These are phyloP conservation scores for Microplitis manilae DNA, from an alignment of 2,888 invertebrate genomes.

Conservation along the genomic window DNA sequence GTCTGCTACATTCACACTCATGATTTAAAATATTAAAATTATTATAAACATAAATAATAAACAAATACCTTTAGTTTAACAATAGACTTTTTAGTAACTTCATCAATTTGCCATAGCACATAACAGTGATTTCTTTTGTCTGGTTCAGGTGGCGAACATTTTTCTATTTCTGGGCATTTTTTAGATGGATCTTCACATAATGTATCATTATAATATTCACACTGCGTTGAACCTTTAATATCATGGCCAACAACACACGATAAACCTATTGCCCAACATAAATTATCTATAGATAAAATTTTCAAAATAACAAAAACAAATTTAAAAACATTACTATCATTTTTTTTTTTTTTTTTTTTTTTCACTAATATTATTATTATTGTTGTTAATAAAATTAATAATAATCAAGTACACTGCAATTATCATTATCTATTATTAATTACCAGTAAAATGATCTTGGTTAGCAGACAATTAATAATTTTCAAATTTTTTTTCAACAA, in stretches of 20 bases:
- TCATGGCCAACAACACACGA: conserved; percentile 62
- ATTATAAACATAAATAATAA: not conserved
- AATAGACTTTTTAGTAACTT: conserved; percentile 75
- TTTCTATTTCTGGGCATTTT: conserved; percentile 74
- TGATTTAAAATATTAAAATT: not conserved
- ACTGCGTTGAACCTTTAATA: conserved; percentile 74
- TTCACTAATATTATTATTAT: no score
- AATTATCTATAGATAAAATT: conserved; percentile 39
- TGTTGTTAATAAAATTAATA: no score
- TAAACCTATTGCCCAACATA: conserved; percentile 9
- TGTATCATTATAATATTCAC: conserved; percentile 81
- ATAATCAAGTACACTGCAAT: no score
- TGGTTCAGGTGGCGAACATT: conserved; percentile 79
- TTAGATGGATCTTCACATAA: conserved; percentile 72
- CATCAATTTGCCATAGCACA: conserved; percentile 84
- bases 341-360: no score
- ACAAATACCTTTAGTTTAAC: conserved; percentile 69
- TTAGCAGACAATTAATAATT: no score
- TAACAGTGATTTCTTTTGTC: conserved; percentile 88
- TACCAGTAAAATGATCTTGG: no score
- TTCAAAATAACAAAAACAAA: not conserved
- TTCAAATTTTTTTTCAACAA: no score
- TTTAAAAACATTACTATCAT: no score
- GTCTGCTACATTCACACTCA: not conserved
- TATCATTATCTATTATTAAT: no score